These are phyloP conservation scores for Pterostichus madidus DNA, from an alignment of 2,888 invertebrate species.

Conservation along the genomic window DNA sequence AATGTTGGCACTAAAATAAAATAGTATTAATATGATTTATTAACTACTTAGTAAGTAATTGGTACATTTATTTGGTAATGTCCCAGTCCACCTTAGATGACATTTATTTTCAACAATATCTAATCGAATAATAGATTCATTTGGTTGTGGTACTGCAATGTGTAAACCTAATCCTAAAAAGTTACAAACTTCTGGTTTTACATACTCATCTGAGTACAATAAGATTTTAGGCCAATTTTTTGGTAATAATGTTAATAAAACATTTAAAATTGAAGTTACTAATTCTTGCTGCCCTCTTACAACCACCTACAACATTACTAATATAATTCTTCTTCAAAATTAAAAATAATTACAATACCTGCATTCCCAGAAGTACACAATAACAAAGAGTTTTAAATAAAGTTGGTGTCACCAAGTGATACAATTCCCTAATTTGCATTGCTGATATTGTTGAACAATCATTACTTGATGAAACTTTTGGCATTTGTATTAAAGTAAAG, in stretches of 20 bases:
- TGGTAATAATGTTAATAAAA: conserved; percentile 77
- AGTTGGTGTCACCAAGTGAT: conserved; percentile 79
- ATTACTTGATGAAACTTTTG: conserved; percentile 41
- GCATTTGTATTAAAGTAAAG: conserved; percentile 73
- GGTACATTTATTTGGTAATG: conserved; percentile 83
- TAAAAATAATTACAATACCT: conserved; percentile 75
- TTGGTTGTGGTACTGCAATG: conserved; percentile 80
- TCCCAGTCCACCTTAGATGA: conserved; percentile 81
- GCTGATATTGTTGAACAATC: conserved; percentile 56
- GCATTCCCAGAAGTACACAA: conserved; percentile 84
- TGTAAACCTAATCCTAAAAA: conserved; percentile 76
- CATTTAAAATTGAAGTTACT: conserved; percentile 74
- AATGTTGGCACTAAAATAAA: conserved; percentile 82
- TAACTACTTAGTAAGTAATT: neutral
- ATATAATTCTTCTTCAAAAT: neutral
- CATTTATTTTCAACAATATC: conserved; percentile 76
- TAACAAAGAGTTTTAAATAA: conserved; percentile 82
- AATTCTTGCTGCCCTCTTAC: conserved; percentile 75
- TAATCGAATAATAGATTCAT: conserved; percentile 79
- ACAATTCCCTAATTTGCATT: conserved; percentile 80
- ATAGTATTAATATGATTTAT: neutral
- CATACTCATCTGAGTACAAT: conserved; percentile 76
- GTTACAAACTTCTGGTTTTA: conserved; percentile 75
- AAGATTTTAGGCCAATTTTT: conserved; percentile 75
- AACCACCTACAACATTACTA: conserved; percentile 73